Evolutionary conservation across 64 coral and sea anemone species (phyloP).

Genomic region (Stylophora pistillata): DNA sequence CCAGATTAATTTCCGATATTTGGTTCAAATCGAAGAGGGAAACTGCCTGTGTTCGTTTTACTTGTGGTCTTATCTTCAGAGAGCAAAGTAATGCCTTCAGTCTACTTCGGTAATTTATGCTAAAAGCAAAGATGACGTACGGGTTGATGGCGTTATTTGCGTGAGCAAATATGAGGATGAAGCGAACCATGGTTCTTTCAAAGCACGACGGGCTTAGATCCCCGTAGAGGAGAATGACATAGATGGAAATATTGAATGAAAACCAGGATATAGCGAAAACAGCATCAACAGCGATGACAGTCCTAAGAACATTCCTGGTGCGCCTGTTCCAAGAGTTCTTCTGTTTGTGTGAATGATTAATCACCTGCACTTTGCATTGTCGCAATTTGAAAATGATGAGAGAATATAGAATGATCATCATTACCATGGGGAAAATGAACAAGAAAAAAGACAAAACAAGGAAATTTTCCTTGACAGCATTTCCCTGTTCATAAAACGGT

Average conservation of each 20-base stretch:
- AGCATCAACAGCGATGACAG: neutral
- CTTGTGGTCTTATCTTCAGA: neutral
- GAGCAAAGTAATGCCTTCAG: neutral
- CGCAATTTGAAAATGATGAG: neutral
- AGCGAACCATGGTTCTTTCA: neutral
- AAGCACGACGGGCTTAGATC: neutral
- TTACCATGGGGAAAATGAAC: neutral
- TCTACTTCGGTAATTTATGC: neutral
- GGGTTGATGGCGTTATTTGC: neutral
- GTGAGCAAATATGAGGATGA: neutral
- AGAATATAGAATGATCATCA: neutral
- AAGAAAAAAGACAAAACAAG: neutral
- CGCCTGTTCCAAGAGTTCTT: constrained; percentile 1
- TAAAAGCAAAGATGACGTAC: neutral
- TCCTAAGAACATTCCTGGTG: neutral
- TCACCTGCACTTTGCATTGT: neutral
- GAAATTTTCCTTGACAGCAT: neutral
- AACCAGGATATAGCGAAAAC: neutral
- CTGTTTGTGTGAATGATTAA: neutral
- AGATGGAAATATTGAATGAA: neutral
- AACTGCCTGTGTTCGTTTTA: neutral
- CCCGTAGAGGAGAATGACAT: neutral
- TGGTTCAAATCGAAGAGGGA: neutral
- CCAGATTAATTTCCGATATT: neutral
- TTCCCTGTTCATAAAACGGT: neutral